Conservation (phyloP, 2,797 vertebrate species). For the Gymnothorax reevesii region DNA sequence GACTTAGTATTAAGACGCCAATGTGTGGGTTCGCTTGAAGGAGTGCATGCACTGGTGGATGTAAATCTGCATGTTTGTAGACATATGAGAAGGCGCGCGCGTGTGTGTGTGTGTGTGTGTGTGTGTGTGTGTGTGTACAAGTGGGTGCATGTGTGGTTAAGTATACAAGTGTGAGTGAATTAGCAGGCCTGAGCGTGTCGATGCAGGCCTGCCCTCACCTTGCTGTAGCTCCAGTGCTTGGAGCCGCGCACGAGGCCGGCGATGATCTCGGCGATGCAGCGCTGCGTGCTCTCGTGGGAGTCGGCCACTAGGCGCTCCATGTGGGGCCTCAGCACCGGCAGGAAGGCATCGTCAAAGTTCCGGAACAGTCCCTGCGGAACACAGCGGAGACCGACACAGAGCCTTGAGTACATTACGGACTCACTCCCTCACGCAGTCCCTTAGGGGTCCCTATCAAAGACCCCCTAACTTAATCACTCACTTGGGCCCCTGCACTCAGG, state of each 20-base stretch:
- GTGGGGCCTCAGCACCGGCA: constrained; percentile 85
- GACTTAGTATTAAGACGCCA: too few species aligned
- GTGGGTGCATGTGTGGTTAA: neutral
- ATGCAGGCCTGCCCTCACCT: constrained; percentile 50
- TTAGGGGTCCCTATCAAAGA: too few species aligned
- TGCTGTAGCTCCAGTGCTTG: constrained; percentile 85
- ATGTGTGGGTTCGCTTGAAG: neutral
- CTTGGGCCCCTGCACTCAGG: too few species aligned
- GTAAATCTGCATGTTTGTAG: constrained; percentile 50
- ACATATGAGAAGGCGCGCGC: constrained; percentile 33
- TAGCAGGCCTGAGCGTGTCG: neutral
- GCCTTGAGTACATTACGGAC: neutral
- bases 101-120: neutral
- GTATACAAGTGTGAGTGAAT: neutral
- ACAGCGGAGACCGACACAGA: neutral
- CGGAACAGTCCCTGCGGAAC: constrained; percentile 86
- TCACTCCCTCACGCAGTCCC: neutral
- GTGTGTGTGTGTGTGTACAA: neutral
- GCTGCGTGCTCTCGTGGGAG: constrained; percentile 92
- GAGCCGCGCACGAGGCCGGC: constrained; percentile 93
- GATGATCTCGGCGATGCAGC: constrained; percentile 94
- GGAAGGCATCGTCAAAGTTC: constrained; percentile 87
- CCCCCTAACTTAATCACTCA: too few species aligned
- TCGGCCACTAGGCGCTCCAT: constrained; percentile 89
- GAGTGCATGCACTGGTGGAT: neutral